Conservation (phyloP, 1,140 invertebrate genomes). For the Nephila pilipes region DNA sequence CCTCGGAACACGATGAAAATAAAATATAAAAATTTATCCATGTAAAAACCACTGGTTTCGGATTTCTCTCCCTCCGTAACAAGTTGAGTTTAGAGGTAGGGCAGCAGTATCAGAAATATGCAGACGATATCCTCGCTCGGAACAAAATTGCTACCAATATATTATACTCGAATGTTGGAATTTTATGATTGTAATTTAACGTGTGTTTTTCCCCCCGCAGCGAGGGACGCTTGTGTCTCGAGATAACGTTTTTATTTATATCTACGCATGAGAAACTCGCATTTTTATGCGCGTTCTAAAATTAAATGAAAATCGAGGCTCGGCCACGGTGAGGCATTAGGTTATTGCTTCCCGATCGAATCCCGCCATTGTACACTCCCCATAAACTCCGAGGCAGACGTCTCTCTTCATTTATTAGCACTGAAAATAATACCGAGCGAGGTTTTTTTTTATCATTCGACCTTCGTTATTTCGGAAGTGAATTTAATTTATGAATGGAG, state of each 20-base stretch:
- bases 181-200: conserved; percentile 74
- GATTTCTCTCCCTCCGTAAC: conserved; percentile 36
- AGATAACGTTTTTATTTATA: conserved; percentile 57
- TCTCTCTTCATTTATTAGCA: neutral
- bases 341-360: conserved; percentile 49
- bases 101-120: conserved; percentile 58
- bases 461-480: neutral
- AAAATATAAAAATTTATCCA: conserved; percentile 67
- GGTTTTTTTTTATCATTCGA: neutral
- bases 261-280: neutral
- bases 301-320: conserved; percentile 57
- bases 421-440: neutral
- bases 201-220: conserved; percentile 35
- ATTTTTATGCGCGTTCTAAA: conserved; percentile 69
- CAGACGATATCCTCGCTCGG: conserved; percentile 56
- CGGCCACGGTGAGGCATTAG: neutral
- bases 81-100: conserved; percentile 53
- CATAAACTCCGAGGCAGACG: neutral
- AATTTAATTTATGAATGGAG: neutral
- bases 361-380: neutral
- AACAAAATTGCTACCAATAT: conserved; percentile 67
- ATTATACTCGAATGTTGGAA: conserved; percentile 63
- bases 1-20: conserved; percentile 56
- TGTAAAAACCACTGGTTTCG: conserved; percentile 55
- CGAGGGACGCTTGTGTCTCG: neutral